phyloP scores from a whole-genome alignment of 2,888 invertebrate species.

The Catocala fraxini region DNA sequence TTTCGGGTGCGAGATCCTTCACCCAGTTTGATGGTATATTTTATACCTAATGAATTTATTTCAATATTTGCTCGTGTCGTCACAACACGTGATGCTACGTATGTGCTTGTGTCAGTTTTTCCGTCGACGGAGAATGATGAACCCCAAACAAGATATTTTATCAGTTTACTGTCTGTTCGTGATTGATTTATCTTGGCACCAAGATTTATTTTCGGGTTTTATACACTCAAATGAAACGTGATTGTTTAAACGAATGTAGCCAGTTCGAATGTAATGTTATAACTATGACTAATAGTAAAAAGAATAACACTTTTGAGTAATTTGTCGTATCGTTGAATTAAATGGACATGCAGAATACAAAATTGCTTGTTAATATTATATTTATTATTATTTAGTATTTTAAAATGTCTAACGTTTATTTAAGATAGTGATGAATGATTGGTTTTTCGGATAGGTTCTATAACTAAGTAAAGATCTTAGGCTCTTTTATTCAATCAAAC shows the following conservation, averaged over 20 bases:
- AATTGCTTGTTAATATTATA: too few species aligned
- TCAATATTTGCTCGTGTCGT: conserved; percentile 66
- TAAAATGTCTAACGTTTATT: too few species aligned
- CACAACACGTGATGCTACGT: conserved; percentile 71
- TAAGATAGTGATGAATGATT: too few species aligned
- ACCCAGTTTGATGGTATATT: conserved; percentile 58
- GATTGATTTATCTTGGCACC: conserved; percentile 81
- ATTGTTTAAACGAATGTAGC: conserved; percentile 35
- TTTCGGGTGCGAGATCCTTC: conserved; percentile 52
- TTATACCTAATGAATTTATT: conserved; percentile 51
- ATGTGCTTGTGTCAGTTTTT: conserved; percentile 55
- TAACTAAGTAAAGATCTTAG: too few species aligned
- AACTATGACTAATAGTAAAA: too few species aligned
- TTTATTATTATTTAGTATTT: too few species aligned
- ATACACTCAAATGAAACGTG: conserved; percentile 42
- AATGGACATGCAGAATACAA: too few species aligned
- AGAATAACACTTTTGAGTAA: too few species aligned
- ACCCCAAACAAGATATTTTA: conserved; percentile 65
- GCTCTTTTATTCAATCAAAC: too few species aligned
- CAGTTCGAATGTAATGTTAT: conserved; percentile 4
- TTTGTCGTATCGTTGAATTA: too few species aligned
- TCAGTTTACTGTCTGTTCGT: conserved; percentile 66
- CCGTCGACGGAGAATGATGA: conserved; percentile 58
- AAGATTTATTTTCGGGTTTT: conserved; percentile 58
- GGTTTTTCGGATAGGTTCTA: too few species aligned